Base-by-base conservation (phyloP, 2,888 invertebrate genomes). In the Nymphalis c-album region DNA sequence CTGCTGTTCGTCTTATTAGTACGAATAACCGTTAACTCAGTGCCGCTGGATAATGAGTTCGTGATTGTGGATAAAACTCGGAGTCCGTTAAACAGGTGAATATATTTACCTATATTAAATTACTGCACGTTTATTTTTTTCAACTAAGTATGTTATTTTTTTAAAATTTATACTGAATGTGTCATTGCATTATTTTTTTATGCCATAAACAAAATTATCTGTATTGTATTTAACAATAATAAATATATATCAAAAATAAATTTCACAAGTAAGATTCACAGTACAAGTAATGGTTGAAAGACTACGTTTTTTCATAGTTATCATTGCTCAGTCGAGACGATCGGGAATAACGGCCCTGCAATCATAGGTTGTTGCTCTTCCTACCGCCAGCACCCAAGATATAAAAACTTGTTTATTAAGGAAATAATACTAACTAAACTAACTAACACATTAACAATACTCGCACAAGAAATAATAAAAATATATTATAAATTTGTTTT, bases 351-450 rank as follows among this genome's bases (percentile, higher is more conserved):
- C 91, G 91, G 91, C 90, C 89, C 86, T 85, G 87, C 90, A 91
- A 92, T 92, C 91, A 91, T 90, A 92, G 91, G 91, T 92, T 91
- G 88, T 92, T 92, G 91, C 85, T 91, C 91, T 90, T 89, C 88
- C 88, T 87, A 87, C 82, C 80, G 82, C 79, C 83, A 74, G 75
- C 75, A 81, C 77, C 78, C 76, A 80, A 84, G 85, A 85, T 84
- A 85, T 85, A 84, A 86, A 40, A 85, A 81, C 74, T 75, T 78
- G 80, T 82, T 82, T 80, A 79, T 77, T 78, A 77, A 83, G 83
- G 80, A 83, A 84, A 83, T 22, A 55, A 26, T 55, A 53, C 17
- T 31, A 22, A 55, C 53, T 31, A 55, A 55, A 51, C 51, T 51
- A 51, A 26, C 10, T 18, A 48, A 1, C 26, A 51, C 6, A 31